Evolutionary conservation across 2,888 invertebrate genomes (phyloP), one percentile per base, ranked within the genome.

Genomic region (Norana najaformis): DNA sequence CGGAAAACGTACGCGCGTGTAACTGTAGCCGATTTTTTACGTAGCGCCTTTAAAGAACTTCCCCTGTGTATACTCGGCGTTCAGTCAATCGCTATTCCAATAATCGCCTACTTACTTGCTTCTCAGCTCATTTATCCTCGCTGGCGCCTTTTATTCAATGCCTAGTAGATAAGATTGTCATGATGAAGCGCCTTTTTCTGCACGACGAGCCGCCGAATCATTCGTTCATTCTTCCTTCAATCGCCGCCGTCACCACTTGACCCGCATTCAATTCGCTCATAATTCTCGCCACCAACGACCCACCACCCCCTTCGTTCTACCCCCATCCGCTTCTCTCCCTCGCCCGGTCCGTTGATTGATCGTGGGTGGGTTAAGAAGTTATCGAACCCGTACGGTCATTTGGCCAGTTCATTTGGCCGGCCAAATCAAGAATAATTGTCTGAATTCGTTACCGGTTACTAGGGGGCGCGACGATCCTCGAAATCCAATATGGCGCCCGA

Each of bases 401-500:
- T 85, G 85, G 37, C 85, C 85, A 37, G 85, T 85, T 37, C 85
- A 85, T 85, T 85, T 85, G 85, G 85, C 85, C 85, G 85, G 37
- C 85, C 36, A 36, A 85, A 85, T 85, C 85, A 85, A 85, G 85
- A 85, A 85, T 85, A 85, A 85, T 85, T 85, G 85, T 85, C 85
- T 85, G 85, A 36, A 85, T 85, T 85, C 85, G 85, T 85, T 85
- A 85, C 85, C 85, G 85, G 85, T 85, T 85, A 85, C 85, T 36
- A 36, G 85, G 36, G 85, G 85, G 85, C 85, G 85, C 85, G 85
- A 85, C 85, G 85, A 85, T 37, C 36, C 85, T 36, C 85, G 85
- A 85, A 85, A 85, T 85, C 85, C 85, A 85, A 85, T 85, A 85
- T 85, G 85, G 85, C 85, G 85, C 85, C 85, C 85, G 85, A 85